Base-by-base conservation (phyloP, 2,888 invertebrate genomes). In the Scotopteryx bipunctaria region DNA sequence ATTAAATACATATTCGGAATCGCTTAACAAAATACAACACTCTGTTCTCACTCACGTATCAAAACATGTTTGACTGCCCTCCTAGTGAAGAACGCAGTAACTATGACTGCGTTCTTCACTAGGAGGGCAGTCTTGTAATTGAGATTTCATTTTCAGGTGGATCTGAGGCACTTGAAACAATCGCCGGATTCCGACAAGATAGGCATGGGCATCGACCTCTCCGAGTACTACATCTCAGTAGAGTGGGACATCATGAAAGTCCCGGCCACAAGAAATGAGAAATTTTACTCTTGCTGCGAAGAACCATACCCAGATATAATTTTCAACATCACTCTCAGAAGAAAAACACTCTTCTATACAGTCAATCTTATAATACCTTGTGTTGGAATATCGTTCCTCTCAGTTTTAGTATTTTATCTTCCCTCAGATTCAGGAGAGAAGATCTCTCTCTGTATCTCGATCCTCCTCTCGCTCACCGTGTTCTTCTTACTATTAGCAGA, bases 391-490 rank as follows among this genome's bases (percentile, higher is more conserved):
- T 98, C 98, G 56, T 98, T 98, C 86, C 93, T 99, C 60, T 98
- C 98, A 66, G 97, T 99, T 54, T 92, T 99, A 59, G 99, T 99
- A 60, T 99, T 99, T 91, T 99, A 99, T 86, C 91, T 99, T 69
- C 99, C 99, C 54, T 97, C 98, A 63, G 98, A 99, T 89, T 98
- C 98, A 42, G 99, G 99, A 64, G 99, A 99, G 89, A 99, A 99
- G 86, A 97, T 99, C 70, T 98, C 98, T 58, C 94, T 99, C 61
- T 98, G 98, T 84, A 97, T 98, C 76, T 97, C 97, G 63, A 97
- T 98, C 81, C 92, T 98, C 58, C 94, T 98, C 47, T 98, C 98
- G 66, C 91, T 98, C 77, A 98, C 97, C 75, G 97, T 98, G 92
- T 98, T 98, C 92, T 97, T 98, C 92, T 92, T 98, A 76, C 92